A percentile compares a stretch with the other conserved stretches of the same genome.
Evolutionary conservation across 2,797 vertebrate genomes (phyloP).

Genomic region (Pseudocheirus occidentalis): DNA sequence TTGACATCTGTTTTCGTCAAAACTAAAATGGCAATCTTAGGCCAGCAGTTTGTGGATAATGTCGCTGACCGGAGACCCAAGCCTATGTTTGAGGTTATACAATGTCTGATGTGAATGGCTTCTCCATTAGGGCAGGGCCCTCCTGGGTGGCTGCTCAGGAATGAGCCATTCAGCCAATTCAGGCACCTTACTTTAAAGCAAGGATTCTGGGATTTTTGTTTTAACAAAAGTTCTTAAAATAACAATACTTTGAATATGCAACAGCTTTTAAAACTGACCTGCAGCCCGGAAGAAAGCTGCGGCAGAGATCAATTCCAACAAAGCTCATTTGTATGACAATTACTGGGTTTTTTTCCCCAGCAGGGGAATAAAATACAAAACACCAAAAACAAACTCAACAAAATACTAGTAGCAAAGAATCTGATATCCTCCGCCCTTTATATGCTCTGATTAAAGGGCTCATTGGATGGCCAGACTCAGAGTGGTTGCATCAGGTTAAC

Average conservation of each 20-base stretch:
- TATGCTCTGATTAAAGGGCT: background rate
- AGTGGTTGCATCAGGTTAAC: background rate
- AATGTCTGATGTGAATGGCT: background rate
- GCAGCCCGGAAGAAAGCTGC: background rate
- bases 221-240: slow-evolving; percentile 45
- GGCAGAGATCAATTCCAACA: background rate
- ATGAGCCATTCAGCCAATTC: background rate
- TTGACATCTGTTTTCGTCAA: slow-evolving; percentile 71
- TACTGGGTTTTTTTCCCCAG: slow-evolving; percentile 10
- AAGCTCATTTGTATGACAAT: background rate
- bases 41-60: background rate
- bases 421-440: background rate
- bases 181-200: slow-evolving; percentile 14
- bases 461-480: background rate
- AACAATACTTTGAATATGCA: background rate
- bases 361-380: background rate
- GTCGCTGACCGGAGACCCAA: slow-evolving; percentile 46
- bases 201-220: slow-evolving; percentile 9
- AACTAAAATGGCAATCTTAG: slow-evolving; percentile 61
- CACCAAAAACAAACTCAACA: background rate
- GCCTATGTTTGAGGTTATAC: background rate
- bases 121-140: background rate
- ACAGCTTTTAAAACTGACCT: slow-evolving; percentile 5
- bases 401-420: background rate
- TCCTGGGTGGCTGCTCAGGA: background rate